These are phyloP conservation scores for Antitype chi DNA, from an alignment of 2,888 invertebrate species.

Conservation along the genomic window DNA sequence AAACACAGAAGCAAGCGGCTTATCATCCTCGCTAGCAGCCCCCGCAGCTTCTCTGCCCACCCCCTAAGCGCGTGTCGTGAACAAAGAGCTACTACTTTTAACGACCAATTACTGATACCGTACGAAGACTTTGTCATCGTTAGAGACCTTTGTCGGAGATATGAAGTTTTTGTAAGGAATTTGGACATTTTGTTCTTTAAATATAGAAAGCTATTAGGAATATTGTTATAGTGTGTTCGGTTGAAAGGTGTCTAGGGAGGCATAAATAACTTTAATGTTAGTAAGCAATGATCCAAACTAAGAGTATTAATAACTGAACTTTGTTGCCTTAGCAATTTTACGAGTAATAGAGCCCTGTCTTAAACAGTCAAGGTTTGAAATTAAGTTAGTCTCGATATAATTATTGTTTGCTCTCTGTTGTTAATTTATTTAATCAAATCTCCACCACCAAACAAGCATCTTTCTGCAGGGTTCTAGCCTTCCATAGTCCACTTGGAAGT, in stretches of 20 bases:
- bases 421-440: not conserved
- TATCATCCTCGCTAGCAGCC: not conserved
- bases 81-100: constrained; percentile 59
- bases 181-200: constrained; percentile 22
- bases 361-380: not conserved
- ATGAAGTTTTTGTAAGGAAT: constrained; percentile 20
- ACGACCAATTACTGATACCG: constrained; percentile 60
- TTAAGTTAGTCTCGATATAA: not conserved
- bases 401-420: not conserved
- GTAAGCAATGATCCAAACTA: not conserved
- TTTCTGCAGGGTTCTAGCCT: no score
- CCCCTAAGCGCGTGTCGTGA: constrained; percentile 20
- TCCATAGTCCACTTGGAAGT: no score
- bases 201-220: not conserved
- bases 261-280: not conserved
- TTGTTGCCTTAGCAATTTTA: not conserved
- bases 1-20: constrained; percentile 21
- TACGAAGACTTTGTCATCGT: constrained; percentile 44
- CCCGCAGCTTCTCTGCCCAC: constrained; percentile 8
- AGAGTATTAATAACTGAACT: not conserved
- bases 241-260: not conserved
- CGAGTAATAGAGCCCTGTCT: not conserved
- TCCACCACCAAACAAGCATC: no score
- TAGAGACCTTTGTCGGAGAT: constrained; percentile 38
- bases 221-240: not conserved